Conservation (phyloP, 2,113 vertebrate genomes). For the Bujurquina vittata region DNA sequence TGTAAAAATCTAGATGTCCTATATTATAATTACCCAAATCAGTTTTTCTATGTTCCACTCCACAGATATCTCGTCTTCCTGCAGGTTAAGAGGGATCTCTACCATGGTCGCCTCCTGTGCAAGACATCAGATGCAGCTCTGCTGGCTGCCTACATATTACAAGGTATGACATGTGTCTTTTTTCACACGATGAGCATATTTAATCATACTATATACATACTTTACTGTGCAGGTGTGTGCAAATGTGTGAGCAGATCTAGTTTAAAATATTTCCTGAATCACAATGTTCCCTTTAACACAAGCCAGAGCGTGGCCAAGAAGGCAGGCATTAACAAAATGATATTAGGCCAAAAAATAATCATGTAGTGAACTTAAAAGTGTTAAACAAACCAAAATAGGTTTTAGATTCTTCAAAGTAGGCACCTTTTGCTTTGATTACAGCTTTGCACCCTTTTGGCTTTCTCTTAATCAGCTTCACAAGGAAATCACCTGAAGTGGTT, state of each 20-base stretch:
- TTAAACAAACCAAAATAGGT: no score
- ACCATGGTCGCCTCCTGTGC: conserved; percentile 96
- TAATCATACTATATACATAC: neutral
- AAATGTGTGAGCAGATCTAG: neutral
- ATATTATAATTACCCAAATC: conserved; percentile 22
- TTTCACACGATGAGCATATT: neutral
- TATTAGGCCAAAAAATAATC: no score
- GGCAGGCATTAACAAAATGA: neutral
- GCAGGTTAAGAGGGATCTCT: conserved; percentile 98
- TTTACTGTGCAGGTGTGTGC: neutral
- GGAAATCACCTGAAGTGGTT: no score
- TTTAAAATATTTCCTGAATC: conserved; percentile 6
- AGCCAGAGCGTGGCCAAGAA: neutral
- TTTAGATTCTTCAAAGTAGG: no score
- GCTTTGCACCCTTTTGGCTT: no score
- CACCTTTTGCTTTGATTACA: no score
- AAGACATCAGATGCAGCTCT: conserved; percentile 95
- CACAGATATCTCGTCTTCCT: conserved; percentile 98
- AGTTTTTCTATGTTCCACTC: conserved; percentile 48
- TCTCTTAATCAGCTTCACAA: no score
- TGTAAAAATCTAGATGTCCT: neutral
- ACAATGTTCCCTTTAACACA: neutral
- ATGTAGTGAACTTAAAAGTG: no score
- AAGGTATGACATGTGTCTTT: conserved; percentile 82
- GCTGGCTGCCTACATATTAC: conserved; percentile 94